Conservation (phyloP, 2,888 invertebrate genomes). For the Nebria salina region DNA sequence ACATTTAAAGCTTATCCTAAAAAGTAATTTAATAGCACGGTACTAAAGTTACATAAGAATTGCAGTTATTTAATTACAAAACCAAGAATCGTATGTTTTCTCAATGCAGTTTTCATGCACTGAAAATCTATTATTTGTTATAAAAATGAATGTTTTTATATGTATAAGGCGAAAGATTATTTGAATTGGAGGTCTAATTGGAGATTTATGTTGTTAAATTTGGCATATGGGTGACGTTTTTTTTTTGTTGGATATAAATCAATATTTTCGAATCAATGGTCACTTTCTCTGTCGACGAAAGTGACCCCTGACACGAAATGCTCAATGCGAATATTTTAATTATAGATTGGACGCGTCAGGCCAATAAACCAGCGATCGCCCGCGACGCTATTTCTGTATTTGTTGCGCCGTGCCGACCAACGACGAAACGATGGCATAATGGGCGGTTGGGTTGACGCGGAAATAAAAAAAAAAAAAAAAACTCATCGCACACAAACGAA, state of each 20-base stretch:
- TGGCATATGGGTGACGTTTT: too few relatives aligned
- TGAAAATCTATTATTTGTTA: too few relatives aligned
- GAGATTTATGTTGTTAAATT: too few relatives aligned
- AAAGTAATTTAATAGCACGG: too few relatives aligned
- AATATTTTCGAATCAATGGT: constrained; percentile 4
- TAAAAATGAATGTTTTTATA: too few relatives aligned
- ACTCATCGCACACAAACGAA: background rate
- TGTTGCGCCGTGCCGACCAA: background rate
- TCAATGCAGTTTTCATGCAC: too few relatives aligned
- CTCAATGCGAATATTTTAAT: constrained; percentile 30
- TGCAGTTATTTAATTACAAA: too few relatives aligned
- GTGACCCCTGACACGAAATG: constrained; percentile 18
- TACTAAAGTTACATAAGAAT: too few relatives aligned
- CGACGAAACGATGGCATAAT: background rate
- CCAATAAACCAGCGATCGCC: constrained; percentile 36
- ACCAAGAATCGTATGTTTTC: too few relatives aligned
- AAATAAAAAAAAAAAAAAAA: background rate
- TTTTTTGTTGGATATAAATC: background rate
- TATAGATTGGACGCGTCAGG: constrained; percentile 32
- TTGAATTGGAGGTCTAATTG: too few relatives aligned
- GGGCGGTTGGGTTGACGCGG: background rate
- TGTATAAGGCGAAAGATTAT: too few relatives aligned
- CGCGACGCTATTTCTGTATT: background rate
- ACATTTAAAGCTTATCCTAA: too few relatives aligned
- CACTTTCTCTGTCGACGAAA: constrained; percentile 4